phyloP scores from a whole-genome alignment of 2,797 vertebrate genomes.

The Argya squamiceps region DNA sequence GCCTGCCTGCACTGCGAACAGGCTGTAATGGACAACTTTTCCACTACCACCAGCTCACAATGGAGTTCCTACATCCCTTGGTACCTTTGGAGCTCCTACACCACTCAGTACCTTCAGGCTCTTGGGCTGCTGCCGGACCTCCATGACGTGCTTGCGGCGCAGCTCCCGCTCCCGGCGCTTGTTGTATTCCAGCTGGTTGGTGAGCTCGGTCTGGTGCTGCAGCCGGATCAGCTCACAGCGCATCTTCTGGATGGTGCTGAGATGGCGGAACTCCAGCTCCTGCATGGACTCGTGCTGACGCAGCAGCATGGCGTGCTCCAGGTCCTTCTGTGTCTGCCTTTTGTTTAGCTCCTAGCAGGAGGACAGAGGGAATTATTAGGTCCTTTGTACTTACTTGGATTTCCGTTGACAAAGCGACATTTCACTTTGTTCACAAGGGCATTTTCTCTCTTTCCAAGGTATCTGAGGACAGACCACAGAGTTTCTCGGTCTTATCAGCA shows the following conservation, averaged over 20 bases:
- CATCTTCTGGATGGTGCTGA: conserved; percentile 94
- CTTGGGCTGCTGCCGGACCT: conserved; percentile 98
- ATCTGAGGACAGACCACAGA: not conserved
- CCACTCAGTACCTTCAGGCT: conserved; percentile 89
- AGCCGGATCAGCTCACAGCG: conserved; percentile 92
- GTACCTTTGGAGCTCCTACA: not conserved
- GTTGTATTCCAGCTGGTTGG: conserved; percentile 99
- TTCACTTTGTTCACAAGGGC: not conserved
- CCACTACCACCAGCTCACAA: not conserved
- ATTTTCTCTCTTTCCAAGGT: not conserved
- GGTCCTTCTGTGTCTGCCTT: conserved; percentile 96
- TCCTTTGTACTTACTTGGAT: conserved; percentile 31
- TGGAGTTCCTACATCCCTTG: not conserved
- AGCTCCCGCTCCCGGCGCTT: conserved; percentile 96
- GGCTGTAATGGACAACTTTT: not conserved
- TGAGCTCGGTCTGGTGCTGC: conserved; percentile 98
- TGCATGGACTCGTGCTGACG: conserved; percentile 99
- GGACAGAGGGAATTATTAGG: conserved; percentile 23
- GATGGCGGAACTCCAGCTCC: conserved; percentile 96
- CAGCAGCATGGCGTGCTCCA: conserved; percentile 97
- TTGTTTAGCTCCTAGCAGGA: conserved; percentile 92
- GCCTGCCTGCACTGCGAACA: not conserved
- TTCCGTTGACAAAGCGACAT: not conserved
- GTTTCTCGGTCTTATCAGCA: not conserved
- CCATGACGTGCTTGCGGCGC: conserved; percentile 95